Percentiles rank a stretch among this genome's conserved stretches.
Conservation (phyloP, 2,113 vertebrate genomes). For the Pedionomus torquatus region DNA sequence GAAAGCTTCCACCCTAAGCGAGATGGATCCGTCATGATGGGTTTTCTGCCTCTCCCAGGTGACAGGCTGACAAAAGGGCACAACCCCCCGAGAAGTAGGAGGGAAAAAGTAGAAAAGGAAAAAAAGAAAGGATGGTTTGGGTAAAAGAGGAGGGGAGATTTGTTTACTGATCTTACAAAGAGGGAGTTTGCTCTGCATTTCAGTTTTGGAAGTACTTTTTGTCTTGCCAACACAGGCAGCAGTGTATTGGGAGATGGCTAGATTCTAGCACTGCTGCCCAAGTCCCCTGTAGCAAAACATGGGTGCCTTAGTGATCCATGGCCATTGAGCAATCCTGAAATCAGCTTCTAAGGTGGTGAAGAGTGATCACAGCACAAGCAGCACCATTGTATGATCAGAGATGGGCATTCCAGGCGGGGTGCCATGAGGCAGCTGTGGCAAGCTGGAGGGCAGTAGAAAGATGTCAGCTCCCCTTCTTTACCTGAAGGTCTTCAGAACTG, state of each 20-base stretch:
- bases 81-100: neutral
- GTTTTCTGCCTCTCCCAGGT: neutral
- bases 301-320: neutral
- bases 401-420: neutral
- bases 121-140: neutral
- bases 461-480: neutral
- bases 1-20: neutral
- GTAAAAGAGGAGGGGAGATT: neutral
- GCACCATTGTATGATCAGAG: neutral
- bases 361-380: neutral
- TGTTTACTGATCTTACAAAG: neutral
- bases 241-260: neutral
- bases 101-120: accelerated
- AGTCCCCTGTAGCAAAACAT: neutral
- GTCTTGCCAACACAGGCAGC: neutral
- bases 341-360: neutral
- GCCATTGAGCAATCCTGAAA: neutral
- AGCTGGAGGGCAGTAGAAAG: neutral
- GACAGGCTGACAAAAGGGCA: neutral
- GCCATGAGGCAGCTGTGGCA: neutral
- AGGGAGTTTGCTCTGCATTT: neutral
- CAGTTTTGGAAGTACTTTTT: constrained; percentile 32
- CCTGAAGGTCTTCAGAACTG: neutral
- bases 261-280: neutral
- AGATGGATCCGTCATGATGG: neutral